A percentile compares a stretch with the other conserved stretches of the same genome.
phyloP scores from a whole-genome alignment of 2,888 invertebrate species.

The Drosophila putrida region DNA sequence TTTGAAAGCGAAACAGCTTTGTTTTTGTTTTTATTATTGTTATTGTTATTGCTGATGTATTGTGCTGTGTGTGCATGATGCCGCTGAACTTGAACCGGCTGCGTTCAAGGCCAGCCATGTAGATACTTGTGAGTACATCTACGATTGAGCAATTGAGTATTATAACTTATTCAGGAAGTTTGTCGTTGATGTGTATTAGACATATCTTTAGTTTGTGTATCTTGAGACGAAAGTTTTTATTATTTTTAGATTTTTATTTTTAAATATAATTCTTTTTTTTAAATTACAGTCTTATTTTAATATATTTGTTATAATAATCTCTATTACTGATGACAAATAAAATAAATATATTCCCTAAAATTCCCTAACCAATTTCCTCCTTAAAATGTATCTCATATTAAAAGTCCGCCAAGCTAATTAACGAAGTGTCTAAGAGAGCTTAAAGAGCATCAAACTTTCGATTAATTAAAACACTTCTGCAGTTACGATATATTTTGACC shows the following conservation, averaged over 20 bases:
- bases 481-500: constrained; percentile 2
- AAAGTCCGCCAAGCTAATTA: too few species aligned
- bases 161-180: constrained; percentile 7
- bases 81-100: constrained; percentile 78
- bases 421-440: background rate
- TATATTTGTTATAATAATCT: too few species aligned
- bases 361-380: too few species aligned
- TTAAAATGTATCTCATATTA: too few species aligned
- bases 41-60: constrained; percentile 20
- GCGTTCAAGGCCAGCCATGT: constrained; percentile 69
- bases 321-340: too few species aligned
- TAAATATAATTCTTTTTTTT: background rate
- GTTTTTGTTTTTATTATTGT: constrained; percentile 40
- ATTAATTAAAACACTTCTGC: background rate
- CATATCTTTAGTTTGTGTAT: background rate
- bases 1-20: constrained; percentile 65
- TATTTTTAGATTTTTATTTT: background rate
- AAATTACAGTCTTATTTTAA: too few species aligned
- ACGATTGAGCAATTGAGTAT: constrained; percentile 26
- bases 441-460: constrained; percentile 1
- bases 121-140: constrained; percentile 51
- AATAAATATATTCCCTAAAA: too few species aligned
- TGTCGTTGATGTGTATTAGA: background rate
- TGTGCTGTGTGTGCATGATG: constrained; percentile 53
- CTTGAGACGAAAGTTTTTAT: background rate